Evolutionary conservation across 2,797 vertebrate genomes (phyloP), one percentile per base, ranked within the genome.

Genomic region (Gymnoscopelus microlampas): DNA sequence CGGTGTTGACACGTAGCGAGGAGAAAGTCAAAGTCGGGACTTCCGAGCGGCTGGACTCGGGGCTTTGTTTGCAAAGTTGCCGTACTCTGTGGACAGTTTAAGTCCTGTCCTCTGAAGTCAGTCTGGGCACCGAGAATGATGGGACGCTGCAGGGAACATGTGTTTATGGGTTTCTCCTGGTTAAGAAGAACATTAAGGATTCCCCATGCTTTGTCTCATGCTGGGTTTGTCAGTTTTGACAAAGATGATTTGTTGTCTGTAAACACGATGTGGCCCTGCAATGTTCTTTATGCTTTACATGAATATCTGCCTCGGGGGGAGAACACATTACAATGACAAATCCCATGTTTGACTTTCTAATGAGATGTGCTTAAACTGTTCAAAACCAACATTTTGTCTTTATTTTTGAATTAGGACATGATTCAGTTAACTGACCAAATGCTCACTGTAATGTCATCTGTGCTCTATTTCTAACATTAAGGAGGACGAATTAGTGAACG

Each of bases 311-410:
- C 91, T 90, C 61, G 9, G 80, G 91, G 89, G 69, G 74, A 66
- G 69, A 77, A 78, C 74, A 80, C 87, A 86, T 92, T 90, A 93
- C 85, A 69, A 74, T 93, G 92, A 95, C 90, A 65, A 89, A 94
- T 94, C 82, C 83, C 64, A 74, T 93, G 89, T 94, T 93, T 93
- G 90, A 87, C 82, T 92, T 92, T 85, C 81, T 93, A 92, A 93
- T 91, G 87, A 90, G 88, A 88, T 74, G 83, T 86, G 80, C 82
- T 89, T 86, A 83, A 85, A 89, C 84, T 80, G 79, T 73, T 85
- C 70, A 89, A 93, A 93, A 90, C 85, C 82, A 89, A 91, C 88
- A 82, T 5, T 79, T 89, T 87, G 73, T 87, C 63, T 72, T 68
- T 63, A 57, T 65, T 68, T 44, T 78, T 74, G 15, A 74, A 73